Conservation (phyloP, 2,797 vertebrate genomes). For the Fratercula arctica region DNA sequence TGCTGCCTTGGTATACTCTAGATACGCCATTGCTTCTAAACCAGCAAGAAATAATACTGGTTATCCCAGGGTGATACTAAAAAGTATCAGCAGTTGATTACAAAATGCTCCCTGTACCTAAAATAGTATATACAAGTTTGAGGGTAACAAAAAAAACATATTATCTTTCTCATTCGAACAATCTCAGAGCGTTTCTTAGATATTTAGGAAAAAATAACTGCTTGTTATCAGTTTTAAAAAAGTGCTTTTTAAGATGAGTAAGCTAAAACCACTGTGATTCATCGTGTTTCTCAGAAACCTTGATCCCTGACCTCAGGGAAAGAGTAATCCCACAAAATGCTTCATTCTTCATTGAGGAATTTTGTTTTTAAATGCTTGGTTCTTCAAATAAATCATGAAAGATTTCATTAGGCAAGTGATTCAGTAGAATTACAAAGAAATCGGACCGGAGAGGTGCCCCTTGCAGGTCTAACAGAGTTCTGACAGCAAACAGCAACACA, state of each 20-base stretch:
- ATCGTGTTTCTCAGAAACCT: slow-evolving; percentile 38
- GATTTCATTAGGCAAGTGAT: not conserved
- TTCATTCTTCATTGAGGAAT: slow-evolving; percentile 36
- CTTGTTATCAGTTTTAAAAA: not conserved
- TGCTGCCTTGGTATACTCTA: not conserved
- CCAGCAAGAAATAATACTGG: not conserved
- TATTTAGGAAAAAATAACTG: not conserved
- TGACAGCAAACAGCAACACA: not conserved
- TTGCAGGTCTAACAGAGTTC: not conserved
- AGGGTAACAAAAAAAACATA: not conserved
- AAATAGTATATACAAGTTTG: not conserved
- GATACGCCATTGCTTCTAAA: not conserved
- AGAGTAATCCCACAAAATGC: slow-evolving; percentile 15
- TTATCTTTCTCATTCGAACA: not conserved
- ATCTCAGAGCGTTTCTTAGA: not conserved
- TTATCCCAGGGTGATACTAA: not conserved
- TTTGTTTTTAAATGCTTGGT: slow-evolving; percentile 1
- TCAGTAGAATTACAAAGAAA: not conserved
- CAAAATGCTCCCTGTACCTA: not conserved
- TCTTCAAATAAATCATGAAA: not conserved
- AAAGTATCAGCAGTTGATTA: not conserved
- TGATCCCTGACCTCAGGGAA: slow-evolving; percentile 37
- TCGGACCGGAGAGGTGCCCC: not conserved
- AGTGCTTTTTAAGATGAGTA: not conserved
- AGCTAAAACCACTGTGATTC: slow-evolving; percentile 38